Conservation (phyloP, 2,888 invertebrate species). For the Napeogenes inachia region DNA sequence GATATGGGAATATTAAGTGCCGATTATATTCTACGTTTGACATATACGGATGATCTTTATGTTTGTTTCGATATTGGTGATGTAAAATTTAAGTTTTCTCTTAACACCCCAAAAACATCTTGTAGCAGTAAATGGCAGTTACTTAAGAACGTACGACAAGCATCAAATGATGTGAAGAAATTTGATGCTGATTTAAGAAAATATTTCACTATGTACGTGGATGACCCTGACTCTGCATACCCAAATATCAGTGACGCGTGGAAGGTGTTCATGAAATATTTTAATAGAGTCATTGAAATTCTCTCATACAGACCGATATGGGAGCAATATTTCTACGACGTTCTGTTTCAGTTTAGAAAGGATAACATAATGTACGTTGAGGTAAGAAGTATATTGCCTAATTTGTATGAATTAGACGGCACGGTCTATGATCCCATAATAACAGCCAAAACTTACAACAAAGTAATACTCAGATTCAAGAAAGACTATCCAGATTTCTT, state of each 20-base stretch:
- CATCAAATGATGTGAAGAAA: constrained; percentile 50
- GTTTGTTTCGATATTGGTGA: constrained; percentile 55
- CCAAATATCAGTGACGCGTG: constrained; percentile 77
- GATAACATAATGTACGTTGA: constrained; percentile 85
- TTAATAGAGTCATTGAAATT: constrained; percentile 71
- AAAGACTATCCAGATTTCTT: constrained; percentile 80
- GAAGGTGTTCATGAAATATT: constrained; percentile 76
- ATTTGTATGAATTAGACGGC: constrained; percentile 82
- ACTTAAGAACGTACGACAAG: constrained; percentile 61
- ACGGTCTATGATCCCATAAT: constrained; percentile 72
- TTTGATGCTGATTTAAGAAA: constrained; percentile 75
- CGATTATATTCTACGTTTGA: constrained; percentile 80
- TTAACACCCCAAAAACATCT: constrained; percentile 37
- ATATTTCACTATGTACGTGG: constrained; percentile 75
- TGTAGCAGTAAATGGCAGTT: constrained; percentile 64
- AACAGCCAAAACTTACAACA: constrained; percentile 77
- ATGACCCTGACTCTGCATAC: constrained; percentile 65
- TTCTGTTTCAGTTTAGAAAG: constrained; percentile 77
- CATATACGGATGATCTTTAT: constrained; percentile 79
- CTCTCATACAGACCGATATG: constrained; percentile 80
- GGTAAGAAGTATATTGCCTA: constrained; percentile 79
- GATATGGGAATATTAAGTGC: constrained; percentile 80
- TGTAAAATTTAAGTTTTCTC: constrained; percentile 48
- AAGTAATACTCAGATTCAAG: constrained; percentile 76
- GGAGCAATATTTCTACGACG: constrained; percentile 81